phyloP scores from a whole-genome alignment of 30 jellyfish, hydroid and myxozoan genomes.

The Calvadosia cruxmelitensis region DNA sequence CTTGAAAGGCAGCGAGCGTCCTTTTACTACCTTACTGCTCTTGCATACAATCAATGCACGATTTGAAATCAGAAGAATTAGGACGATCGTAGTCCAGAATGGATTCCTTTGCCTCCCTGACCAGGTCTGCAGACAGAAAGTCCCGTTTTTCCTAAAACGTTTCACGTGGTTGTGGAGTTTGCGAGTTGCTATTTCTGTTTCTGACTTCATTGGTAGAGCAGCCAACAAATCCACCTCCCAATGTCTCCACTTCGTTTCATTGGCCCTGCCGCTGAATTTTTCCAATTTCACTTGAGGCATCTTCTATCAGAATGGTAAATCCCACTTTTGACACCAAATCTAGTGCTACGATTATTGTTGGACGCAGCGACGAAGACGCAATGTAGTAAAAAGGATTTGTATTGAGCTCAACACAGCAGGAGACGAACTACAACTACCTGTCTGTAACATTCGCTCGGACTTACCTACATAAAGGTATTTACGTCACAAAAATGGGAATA shows the following conservation, averaged over 20 bases:
- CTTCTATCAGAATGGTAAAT: too few species aligned
- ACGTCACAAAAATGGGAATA: too few species aligned
- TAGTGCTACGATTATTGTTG: too few species aligned
- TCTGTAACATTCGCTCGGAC: too few species aligned
- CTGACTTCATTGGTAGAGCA: not conserved
- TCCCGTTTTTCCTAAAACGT: not conserved
- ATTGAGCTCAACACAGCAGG: too few species aligned
- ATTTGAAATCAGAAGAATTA: not conserved
- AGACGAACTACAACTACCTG: too few species aligned
- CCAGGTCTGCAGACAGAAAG: not conserved
- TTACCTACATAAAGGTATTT: too few species aligned
- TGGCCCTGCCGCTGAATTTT: not conserved
- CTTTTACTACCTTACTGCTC: not conserved
- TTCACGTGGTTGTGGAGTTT: too few species aligned
- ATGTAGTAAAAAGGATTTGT: not conserved
- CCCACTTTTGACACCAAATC: conserved; percentile 2
- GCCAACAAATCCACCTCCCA: not conserved
- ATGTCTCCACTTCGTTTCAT: not conserved
- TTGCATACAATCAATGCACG: not conserved
- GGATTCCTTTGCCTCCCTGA: not conserved
- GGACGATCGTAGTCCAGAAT: not conserved
- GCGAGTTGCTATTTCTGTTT: not conserved
- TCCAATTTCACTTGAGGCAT: not conserved
- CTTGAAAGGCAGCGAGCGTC: not conserved
- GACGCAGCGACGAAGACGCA: too few species aligned